Percentiles rank a stretch among this genome's conserved stretches.
Evolutionary conservation across 2,888 invertebrate species (phyloP).

Genomic region (Caenorhabditis macrosperma): DNA sequence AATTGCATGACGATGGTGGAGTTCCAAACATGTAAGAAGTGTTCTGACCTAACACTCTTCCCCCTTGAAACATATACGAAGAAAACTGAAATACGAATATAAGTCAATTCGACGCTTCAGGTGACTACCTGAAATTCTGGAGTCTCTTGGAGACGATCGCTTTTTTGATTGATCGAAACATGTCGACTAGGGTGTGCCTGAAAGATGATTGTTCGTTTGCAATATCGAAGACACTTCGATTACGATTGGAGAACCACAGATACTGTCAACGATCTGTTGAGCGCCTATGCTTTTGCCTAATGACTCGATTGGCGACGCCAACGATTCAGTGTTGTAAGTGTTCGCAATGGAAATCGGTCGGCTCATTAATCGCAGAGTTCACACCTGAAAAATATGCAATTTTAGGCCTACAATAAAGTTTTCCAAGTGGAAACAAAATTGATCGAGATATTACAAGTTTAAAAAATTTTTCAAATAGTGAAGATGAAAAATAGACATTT

Average conservation of each 20-base stretch:
- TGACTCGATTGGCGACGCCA: conserved; percentile 52
- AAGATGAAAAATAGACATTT: neutral
- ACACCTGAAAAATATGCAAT: conserved; percentile 9
- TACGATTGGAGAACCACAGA: conserved; percentile 85
- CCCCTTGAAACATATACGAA: conserved; percentile 56
- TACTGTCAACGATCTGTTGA: conserved; percentile 96
- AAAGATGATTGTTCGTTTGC: too few species aligned
- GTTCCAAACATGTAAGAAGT: conserved; percentile 38
- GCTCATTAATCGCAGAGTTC: conserved; percentile 37
- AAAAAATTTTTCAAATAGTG: too few species aligned
- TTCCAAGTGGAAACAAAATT: neutral
- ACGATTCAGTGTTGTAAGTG: neutral
- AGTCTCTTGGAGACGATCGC: conserved; percentile 27
- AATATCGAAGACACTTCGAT: too few species aligned
- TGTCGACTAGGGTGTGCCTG: conserved; percentile 22
- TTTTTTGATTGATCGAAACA: conserved; percentile 5
- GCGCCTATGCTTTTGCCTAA: conserved; percentile 43
- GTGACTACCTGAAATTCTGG: conserved; percentile 38
- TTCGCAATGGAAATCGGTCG: conserved; percentile 52
- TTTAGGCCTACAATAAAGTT: conserved; percentile 14
- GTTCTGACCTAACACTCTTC: conserved; percentile 74
- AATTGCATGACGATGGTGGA: conserved; percentile 31
- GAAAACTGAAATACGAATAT: conserved; percentile 19
- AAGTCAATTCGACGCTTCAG: neutral
- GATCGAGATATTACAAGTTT: too few species aligned